Evolutionary conservation across 2,113 vertebrate species (phyloP).

Genomic region (Strix uralensis): DNA sequence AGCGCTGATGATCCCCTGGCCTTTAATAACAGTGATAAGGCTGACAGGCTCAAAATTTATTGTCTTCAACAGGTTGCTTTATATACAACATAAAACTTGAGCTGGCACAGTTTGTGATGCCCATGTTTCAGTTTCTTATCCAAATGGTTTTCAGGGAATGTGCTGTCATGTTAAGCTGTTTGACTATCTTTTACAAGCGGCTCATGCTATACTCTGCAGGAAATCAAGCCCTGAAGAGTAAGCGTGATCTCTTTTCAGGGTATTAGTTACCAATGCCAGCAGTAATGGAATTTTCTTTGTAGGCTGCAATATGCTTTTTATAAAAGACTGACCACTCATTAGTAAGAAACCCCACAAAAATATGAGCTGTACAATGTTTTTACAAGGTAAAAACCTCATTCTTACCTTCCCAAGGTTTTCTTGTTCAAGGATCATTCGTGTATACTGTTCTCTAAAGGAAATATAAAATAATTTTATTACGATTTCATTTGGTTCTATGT

Average conservation of each 20-base stretch:
- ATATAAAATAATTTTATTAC: not conserved
- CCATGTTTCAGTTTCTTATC: slow-evolving; percentile 25
- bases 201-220: slow-evolving; percentile 28
- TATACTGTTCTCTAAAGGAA: slow-evolving; percentile 87
- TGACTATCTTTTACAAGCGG: slow-evolving; percentile 30
- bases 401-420: slow-evolving; percentile 97
- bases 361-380: not conserved
- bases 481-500: not conserved
- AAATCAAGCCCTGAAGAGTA: slow-evolving; percentile 46
- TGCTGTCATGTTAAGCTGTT: slow-evolving; percentile 31
- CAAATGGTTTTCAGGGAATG: slow-evolving; percentile 65
- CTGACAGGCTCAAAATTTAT: slow-evolving; percentile 49
- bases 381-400: not conserved
- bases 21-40: slow-evolving; percentile 38
- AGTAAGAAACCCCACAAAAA: not conserved
- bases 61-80: slow-evolving; percentile 61
- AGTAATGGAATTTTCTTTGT: slow-evolving; percentile 43
- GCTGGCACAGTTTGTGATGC: slow-evolving; percentile 7
- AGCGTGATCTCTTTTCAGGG: slow-evolving; percentile 47
- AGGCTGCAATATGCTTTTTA: slow-evolving; percentile 50
- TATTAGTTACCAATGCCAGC: slow-evolving; percentile 42
- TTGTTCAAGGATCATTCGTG: slow-evolving; percentile 91
- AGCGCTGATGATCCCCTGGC: not conserved
- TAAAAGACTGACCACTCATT: slow-evolving; percentile 38
- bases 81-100: slow-evolving; percentile 58